Evolutionary conservation across 2,113 vertebrate species (phyloP).

Genomic region (Galemys pyrenaicus): DNA sequence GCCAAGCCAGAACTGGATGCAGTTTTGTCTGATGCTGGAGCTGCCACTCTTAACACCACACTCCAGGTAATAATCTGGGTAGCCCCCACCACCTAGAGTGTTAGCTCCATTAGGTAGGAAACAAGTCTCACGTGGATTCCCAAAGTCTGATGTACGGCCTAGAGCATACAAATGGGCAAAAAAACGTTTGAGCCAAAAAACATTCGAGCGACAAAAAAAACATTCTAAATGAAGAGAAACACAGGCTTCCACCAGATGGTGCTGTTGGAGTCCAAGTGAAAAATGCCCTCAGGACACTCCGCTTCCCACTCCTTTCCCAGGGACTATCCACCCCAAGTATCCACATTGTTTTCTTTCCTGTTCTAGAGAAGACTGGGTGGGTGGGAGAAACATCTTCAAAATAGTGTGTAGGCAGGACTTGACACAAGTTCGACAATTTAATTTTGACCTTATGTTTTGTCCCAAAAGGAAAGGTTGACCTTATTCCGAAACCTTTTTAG

Average conservation of each 20-base stretch:
- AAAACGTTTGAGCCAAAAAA: background rate
- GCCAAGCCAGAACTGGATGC: background rate
- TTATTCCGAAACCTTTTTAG: slow-evolving; percentile 17
- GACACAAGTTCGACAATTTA: slow-evolving; percentile 11
- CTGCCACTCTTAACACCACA: background rate
- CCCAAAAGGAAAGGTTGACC: background rate
- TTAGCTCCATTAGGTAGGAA: background rate
- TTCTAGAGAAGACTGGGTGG: slow-evolving; percentile 29
- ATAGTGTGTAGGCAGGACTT: background rate
- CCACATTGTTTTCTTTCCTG: slow-evolving; percentile 30
- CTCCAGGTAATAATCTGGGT: background rate
- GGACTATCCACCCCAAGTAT: background rate
- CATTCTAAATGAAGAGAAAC: background rate
- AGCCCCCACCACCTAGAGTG: background rate
- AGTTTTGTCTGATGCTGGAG: background rate
- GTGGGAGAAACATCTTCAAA: slow-evolving; percentile 40
- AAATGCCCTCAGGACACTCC: background rate
- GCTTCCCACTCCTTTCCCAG: slow-evolving; percentile 22
- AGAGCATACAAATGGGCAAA: background rate
- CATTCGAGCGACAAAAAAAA: background rate
- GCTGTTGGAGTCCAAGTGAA: slow-evolving; percentile 51
- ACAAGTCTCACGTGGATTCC: background rate
- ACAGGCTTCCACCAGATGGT: slow-evolving; percentile 57
- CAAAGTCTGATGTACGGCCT: background rate
- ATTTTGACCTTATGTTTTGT: slow-evolving; percentile 7